Evolutionary conservation across 2,888 invertebrate species (phyloP), one percentile per base, ranked within the genome.

Genomic region (Branchinecta sandiegonensis): DNA sequence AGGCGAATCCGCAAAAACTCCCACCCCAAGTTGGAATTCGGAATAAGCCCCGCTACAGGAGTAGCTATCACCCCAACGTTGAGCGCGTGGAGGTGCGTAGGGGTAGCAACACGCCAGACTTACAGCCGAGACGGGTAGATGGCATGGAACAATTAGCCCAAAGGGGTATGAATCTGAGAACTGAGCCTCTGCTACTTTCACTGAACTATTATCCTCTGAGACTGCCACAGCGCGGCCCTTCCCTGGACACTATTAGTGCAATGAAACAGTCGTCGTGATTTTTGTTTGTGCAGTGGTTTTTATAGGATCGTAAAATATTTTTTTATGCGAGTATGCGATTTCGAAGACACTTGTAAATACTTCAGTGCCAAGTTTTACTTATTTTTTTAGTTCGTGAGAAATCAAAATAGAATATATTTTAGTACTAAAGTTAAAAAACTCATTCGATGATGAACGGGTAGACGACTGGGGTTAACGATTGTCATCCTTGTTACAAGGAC

Each of bases 321-420:
- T 37, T 37, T 37, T 37, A 37, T 37, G 3, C 37, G 37, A 37
- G 6, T 37, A 37, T 37, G 37, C 37, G 37, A 37, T 37, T 37
- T 37, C 37, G 37, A 37, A 37, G 37, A 37, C 37, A 17, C 23
- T 56, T 56, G 63, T 56, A 56, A 56, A 56, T 56, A 56, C 63
- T n/a, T 56, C n/a, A 56, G 63, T 56, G 63, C 63, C 63, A 56
- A 56, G n/a, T 56, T 56, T 56, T 17, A 23, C 37, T 37, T 37
- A 37, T 37, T 37, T 56, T 56, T 56, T 56, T 56, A 17, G 10
- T 56, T 56, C 63, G 63, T 56, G 23, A 56, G n/a, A 23, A 56
- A 56, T 56, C 63, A 56, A 56, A 56, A 56, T 56, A 56, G 63
- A 56, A 56, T 56, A 8, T 56, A 56, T 56, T 56, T 56, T 56